Percentiles rank a stretch among this genome's conserved stretches.
Evolutionary conservation across 2,888 invertebrate species (phyloP).

Genomic region (Acronicta aceris): DNA sequence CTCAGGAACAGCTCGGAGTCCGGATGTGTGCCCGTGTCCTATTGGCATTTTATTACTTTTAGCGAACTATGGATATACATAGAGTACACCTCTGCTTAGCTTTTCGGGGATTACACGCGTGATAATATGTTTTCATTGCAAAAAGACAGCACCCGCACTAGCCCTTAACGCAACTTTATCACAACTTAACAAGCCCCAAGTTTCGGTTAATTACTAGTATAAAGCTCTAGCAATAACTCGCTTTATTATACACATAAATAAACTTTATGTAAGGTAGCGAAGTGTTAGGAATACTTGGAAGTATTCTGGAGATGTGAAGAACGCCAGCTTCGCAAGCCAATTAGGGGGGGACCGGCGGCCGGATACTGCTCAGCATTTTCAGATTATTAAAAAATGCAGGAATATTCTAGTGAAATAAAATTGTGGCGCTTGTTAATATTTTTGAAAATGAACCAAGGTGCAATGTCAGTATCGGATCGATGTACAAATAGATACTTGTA

Average conservation of each 20-base stretch:
- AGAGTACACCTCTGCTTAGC: too few relatives aligned
- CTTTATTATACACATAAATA: conserved; percentile 48
- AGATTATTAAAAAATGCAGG: conserved; percentile 6
- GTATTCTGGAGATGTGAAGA: conserved; percentile 14
- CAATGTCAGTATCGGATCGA: too few relatives aligned
- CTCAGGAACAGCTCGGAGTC: too few relatives aligned
- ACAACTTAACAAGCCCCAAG: conserved; percentile 1
- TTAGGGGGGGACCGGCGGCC: conserved; percentile 5
- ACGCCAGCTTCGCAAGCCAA: conserved; percentile 13
- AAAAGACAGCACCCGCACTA: too few relatives aligned
- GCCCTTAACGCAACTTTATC: background rate
- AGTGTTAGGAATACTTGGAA: conserved; percentile 28
- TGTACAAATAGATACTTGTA: too few relatives aligned
- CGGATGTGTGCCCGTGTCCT: too few relatives aligned
- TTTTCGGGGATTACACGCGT: too few relatives aligned
- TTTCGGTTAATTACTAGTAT: conserved; percentile 36
- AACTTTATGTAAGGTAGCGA: conserved; percentile 30
- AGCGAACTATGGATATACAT: too few relatives aligned
- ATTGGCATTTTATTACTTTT: too few relatives aligned
- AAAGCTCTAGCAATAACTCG: conserved; percentile 30
- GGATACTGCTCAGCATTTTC: background rate
- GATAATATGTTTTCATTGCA: background rate
- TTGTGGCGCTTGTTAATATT: background rate
- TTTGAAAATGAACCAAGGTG: background rate
- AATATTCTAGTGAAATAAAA: background rate